Evolutionary conservation across 2,888 invertebrate species (phyloP).

Genomic region (Geotrupes spiniger): DNA sequence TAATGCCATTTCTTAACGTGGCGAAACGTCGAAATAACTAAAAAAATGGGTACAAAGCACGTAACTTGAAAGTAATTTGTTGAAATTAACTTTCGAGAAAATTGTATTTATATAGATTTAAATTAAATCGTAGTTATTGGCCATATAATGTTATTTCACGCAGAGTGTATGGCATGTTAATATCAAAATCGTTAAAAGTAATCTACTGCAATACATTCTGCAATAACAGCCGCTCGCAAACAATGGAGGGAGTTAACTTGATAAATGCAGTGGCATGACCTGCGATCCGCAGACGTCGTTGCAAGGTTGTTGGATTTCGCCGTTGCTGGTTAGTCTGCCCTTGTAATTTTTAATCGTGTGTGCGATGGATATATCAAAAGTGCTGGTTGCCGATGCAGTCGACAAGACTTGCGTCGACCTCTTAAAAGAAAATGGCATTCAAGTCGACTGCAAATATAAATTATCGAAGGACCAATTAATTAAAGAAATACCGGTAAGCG

Average conservation of each 20-base stretch:
- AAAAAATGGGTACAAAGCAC: too few species aligned
- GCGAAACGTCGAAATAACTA: too few species aligned
- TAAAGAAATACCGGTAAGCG: constrained; percentile 77
- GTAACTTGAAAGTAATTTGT: too few species aligned
- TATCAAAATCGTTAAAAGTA: too few species aligned
- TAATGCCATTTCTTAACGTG: too few species aligned
- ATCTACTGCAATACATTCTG: too few species aligned
- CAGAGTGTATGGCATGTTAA: too few species aligned
- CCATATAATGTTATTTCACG: too few species aligned
- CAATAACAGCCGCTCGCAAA: constrained; percentile 43
- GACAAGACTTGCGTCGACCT: constrained; percentile 83
- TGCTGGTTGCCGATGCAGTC: constrained; percentile 91
- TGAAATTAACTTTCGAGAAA: too few species aligned
- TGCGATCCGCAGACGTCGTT: background rate
- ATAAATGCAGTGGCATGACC: constrained; percentile 11
- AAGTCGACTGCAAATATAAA: constrained; percentile 76
- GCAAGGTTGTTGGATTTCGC: too few species aligned
- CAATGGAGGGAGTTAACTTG: constrained; percentile 2
- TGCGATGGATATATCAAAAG: constrained; percentile 66
- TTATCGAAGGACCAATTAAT: constrained; percentile 76
- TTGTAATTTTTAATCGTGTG: constrained; percentile 3
- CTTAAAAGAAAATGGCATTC: constrained; percentile 71
- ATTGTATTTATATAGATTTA: too few species aligned
- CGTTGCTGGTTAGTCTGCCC: background rate
- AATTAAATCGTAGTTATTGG: too few species aligned